Evolutionary conservation across 2,797 vertebrate genomes (phyloP).

Genomic region (Echiichthys vipera): DNA sequence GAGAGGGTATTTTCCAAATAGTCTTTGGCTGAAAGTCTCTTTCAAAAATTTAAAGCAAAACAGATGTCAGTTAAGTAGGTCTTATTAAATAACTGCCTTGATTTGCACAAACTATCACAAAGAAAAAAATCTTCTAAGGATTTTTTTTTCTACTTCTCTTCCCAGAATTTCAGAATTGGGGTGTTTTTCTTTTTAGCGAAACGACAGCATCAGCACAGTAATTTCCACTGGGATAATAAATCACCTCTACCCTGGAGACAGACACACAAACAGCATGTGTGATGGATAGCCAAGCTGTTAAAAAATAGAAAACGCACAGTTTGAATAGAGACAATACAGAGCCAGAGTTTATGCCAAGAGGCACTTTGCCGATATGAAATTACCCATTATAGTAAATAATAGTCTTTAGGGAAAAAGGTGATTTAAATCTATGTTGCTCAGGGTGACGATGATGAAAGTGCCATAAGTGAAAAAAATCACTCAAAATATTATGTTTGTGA

Average conservation of each 20-base stretch:
- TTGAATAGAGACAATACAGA: conserved; percentile 67
- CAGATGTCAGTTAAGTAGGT: conserved; percentile 6
- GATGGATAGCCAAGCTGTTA: conserved; percentile 76
- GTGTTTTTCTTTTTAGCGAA: conserved; percentile 67
- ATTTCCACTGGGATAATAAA: conserved; percentile 79
- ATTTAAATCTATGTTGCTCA: conserved; percentile 64
- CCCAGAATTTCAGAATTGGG: conserved; percentile 36
- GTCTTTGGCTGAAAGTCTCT: conserved; percentile 16
- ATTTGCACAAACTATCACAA: conserved; percentile 9
- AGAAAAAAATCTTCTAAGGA: conserved; percentile 4
- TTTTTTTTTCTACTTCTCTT: conserved; percentile 32
- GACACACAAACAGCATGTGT: conserved; percentile 65
- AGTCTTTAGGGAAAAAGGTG: conserved; percentile 62
- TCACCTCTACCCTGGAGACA: conserved; percentile 75
- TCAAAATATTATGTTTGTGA: conserved; percentile 16
- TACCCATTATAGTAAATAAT: conserved; percentile 74
- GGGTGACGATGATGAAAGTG: conserved; percentile 47
- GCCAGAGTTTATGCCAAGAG: conserved; percentile 58
- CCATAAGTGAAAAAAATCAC: conserved; percentile 24
- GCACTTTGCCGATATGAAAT: conserved; percentile 64
- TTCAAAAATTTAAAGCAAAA: conserved; percentile 34
- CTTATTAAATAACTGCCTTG: conserved; percentile 24
- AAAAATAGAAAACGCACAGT: conserved; percentile 74
- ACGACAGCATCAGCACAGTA: conserved; percentile 61
- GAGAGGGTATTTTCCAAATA: conserved; percentile 34